A percentile compares a stretch with the other conserved stretches of the same genome.
Conservation (phyloP, 2,797 vertebrate species). For the Sarcophilus harrisii region DNA sequence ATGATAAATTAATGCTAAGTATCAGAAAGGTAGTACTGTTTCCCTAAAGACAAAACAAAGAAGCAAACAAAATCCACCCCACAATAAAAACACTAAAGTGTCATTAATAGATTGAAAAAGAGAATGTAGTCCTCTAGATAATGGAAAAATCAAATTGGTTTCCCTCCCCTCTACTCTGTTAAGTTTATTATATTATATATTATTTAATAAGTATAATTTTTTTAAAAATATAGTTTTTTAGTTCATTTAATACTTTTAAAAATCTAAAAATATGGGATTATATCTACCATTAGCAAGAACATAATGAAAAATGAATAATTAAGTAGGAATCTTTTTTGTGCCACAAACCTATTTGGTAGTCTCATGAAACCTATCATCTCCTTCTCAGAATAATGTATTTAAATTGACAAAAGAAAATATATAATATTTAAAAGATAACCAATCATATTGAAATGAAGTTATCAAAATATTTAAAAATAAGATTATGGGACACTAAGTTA, state of each 20-base stretch:
- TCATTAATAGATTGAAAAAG: constrained; percentile 21
- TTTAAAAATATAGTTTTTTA: constrained; percentile 37
- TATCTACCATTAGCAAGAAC: constrained; percentile 38
- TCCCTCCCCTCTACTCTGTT: background rate
- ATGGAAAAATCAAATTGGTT: background rate
- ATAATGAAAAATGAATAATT: background rate
- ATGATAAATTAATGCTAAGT: constrained; percentile 14
- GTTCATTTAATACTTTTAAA: constrained; percentile 32
- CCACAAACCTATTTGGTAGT: background rate
- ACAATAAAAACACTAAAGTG: constrained; percentile 3
- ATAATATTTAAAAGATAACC: background rate
- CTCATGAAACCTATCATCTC: background rate
- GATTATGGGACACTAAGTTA: background rate
- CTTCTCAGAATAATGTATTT: background rate
- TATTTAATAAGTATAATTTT: constrained; percentile 10
- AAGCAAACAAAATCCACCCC: background rate
- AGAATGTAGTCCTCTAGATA: background rate
- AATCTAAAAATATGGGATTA: constrained; percentile 22
- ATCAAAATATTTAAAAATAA: background rate
- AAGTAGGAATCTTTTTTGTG: background rate
- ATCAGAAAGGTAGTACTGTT: background rate
- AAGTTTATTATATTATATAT: background rate
- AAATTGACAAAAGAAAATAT: background rate
- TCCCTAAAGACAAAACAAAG: background rate
- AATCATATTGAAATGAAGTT: background rate